These are phyloP conservation scores for Chauna torquata DNA, from an alignment of 2,113 vertebrate genomes.

Conservation along the genomic window DNA sequence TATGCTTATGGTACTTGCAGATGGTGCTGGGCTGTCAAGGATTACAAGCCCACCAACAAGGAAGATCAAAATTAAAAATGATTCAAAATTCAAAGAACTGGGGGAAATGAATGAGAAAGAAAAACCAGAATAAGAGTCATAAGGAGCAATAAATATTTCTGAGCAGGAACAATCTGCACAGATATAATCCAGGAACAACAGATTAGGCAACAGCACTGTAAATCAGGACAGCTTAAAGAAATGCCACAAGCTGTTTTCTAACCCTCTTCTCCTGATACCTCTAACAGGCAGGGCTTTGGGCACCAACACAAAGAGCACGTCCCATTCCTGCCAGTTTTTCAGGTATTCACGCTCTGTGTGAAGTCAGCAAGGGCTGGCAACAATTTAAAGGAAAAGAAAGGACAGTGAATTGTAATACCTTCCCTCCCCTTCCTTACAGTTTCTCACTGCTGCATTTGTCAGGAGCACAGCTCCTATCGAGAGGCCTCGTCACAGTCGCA, in stretches of 20 bases:
- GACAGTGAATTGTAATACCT: fast-evolving
- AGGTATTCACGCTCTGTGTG: fast-evolving
- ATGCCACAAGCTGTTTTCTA: background rate
- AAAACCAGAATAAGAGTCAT: background rate
- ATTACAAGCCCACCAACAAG: background rate
- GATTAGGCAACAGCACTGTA: background rate
- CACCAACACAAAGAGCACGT: too few relatives aligned
- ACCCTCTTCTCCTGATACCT: background rate
- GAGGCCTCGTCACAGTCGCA: fast-evolving
- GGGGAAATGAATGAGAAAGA: background rate
- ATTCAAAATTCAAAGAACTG: background rate
- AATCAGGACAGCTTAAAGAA: background rate
- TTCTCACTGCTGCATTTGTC: background rate
- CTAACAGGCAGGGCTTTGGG: fast-evolving
- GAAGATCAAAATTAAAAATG: background rate
- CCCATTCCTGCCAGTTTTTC: too few relatives aligned
- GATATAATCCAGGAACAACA: background rate
- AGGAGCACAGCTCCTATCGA: fast-evolving
- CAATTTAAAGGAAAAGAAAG: background rate
- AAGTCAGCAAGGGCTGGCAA: background rate
- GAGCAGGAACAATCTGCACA: background rate
- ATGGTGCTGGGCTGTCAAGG: background rate
- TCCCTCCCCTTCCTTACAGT: background rate
- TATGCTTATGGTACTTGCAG: fast-evolving
- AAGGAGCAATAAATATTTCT: background rate